Base-by-base conservation (phyloP, 2,888 invertebrate genomes). In the Palloptera scutellata region DNA sequence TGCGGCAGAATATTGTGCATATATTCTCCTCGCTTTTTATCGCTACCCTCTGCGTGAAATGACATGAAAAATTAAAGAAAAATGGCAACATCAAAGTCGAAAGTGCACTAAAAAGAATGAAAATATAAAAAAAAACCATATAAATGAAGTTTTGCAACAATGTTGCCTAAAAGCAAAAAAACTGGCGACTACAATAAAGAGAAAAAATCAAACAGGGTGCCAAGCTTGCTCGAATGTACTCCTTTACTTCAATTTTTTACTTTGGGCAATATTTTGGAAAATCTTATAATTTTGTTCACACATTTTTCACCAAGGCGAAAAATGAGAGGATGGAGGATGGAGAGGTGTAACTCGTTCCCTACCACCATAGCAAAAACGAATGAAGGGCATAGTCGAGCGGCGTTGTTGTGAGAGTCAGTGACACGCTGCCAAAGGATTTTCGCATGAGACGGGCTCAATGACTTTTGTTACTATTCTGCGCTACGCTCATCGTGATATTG, bases 11-110 rank as follows among this genome's bases (percentile, higher is more conserved):
- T 30, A 30, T 30, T 30, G 30, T 30, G 43, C 54, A 55, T 19
- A 12, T 30, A n/a, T 51, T 30, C 42, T 15, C 15, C 11, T 15
- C 15, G 5, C 1, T 1, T 19, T 58, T 10, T 3, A 0, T n/a
- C 10, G 1, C 1, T 43, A n/a, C 41, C n/a, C 51, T 61, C n/a
- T 45, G 17, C 15, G 42, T 15, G 52, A 57, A 59, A n/a, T 59
- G 60, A 55, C 67, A 60, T 63, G 67, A 59, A 63, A 67, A 67
- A 63, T 67, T 63, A 60, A 60, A 54, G 59, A 54, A 48, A 59
- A 59, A 60, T 63, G 59, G 43, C 54, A 54, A 67, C 63, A 54
- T 63, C 67, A 63, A 67, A 67, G 63, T 12, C 20, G 20, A 4
- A 60, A 41, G 60, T 53, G 19, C 20, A 52, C 40, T 58, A 63